phyloP scores from a whole-genome alignment of 1,140 invertebrate species.

The Magallana gigas region DNA sequence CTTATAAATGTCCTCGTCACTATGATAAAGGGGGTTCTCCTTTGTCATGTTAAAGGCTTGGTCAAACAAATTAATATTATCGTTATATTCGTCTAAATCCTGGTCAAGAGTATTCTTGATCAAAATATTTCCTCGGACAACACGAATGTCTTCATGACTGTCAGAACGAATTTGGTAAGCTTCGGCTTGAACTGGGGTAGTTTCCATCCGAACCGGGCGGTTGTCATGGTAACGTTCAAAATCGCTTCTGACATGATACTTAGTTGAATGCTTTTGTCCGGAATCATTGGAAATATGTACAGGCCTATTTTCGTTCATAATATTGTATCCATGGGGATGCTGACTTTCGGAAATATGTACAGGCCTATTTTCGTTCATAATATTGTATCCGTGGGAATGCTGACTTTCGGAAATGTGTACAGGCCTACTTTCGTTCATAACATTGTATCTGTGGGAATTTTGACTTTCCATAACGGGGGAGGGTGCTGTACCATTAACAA shows the following conservation, averaged over 20 bases:
- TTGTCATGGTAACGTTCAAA: background rate
- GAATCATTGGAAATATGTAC: background rate
- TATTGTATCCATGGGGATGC: background rate
- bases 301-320: background rate
- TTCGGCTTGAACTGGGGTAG: background rate
- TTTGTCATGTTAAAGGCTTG: slow-evolving; percentile 67
- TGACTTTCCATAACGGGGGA: background rate
- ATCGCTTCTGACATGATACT: background rate
- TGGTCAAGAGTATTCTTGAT: slow-evolving; percentile 71
- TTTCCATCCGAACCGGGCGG: background rate
- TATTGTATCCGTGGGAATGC: too few relatives aligned
- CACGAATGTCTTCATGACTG: slow-evolving; percentile 59
- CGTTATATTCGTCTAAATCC: slow-evolving; percentile 65
- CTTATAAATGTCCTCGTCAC: slow-evolving; percentile 69
- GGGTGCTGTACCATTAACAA: slow-evolving; percentile 20
- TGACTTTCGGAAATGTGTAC: background rate
- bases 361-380: slow-evolving; percentile 4
- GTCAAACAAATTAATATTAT: slow-evolving; percentile 73
- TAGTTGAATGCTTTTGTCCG: background rate
- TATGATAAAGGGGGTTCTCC: slow-evolving; percentile 72
- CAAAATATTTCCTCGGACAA: slow-evolving; percentile 69
- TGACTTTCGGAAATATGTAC: background rate
- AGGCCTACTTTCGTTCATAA: background rate
- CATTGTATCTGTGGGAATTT: background rate
- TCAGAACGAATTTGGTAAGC: background rate